Evolutionary conservation across 2,888 invertebrate species (phyloP).

Genomic region (Ophion ellenae): DNA sequence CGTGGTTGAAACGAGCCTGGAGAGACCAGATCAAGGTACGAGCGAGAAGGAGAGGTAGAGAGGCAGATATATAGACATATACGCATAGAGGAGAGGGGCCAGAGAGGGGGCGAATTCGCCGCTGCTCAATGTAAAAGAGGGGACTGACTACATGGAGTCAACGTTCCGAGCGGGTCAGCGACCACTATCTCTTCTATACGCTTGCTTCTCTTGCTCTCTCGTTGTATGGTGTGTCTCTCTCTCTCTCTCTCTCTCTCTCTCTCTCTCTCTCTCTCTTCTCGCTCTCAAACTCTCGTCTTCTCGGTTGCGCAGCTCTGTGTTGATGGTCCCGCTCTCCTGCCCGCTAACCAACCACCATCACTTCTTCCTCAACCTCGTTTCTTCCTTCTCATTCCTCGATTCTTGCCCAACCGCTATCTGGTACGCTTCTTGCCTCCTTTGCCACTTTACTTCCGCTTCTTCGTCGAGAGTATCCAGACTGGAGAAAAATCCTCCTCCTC

Average conservation of each 20-base stretch:
- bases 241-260: conserved; percentile 68
- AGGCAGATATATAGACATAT: conserved; percentile 26
- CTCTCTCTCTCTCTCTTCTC: conserved; percentile 8
- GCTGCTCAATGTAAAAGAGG: conserved; percentile 73
- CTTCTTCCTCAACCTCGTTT: conserved; percentile 49
- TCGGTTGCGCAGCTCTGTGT: conserved; percentile 42
- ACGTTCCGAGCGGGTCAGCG: conserved; percentile 84
- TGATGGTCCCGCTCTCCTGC: conserved; percentile 56
- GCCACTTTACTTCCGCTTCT: conserved; percentile 60
- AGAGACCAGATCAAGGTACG: conserved; percentile 60
- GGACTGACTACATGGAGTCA: conserved; percentile 83
- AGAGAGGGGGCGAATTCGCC: conserved; percentile 48
- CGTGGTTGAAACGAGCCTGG: conserved; percentile 48
- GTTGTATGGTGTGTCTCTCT: conserved; percentile 10
- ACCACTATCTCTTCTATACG: conserved; percentile 79
- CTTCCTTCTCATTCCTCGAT: conserved; percentile 47
- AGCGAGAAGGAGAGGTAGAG: conserved; percentile 43
- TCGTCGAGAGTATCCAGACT: conserved; percentile 22
- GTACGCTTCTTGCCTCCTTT: conserved; percentile 56
- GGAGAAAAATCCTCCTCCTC: conserved; percentile 5
- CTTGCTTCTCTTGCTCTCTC: conserved; percentile 71
- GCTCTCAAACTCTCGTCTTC: conserved; percentile 7
- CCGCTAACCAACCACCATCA: conserved; percentile 49
- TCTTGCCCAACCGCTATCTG: conserved; percentile 53
- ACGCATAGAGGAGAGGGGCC: conserved; percentile 14